Evolutionary conservation across 2,113 vertebrate species (phyloP).

Genomic region (Pluvianellus socialis): DNA sequence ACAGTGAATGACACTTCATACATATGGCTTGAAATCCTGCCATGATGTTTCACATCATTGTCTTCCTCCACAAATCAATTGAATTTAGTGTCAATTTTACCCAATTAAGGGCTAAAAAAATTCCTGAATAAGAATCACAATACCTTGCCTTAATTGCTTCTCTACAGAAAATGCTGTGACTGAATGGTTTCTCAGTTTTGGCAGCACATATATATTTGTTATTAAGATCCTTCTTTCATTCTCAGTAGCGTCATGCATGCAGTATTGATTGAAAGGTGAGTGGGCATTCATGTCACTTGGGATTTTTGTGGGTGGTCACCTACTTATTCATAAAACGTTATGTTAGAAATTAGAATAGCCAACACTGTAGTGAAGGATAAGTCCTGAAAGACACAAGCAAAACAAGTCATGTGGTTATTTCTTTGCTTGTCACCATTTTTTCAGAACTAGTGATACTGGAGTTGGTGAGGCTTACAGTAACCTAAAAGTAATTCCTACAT

Average conservation of each 20-base stretch:
- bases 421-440: neutral
- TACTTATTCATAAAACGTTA: neutral
- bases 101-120: neutral
- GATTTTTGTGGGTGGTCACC: neutral
- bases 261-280: neutral
- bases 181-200: neutral
- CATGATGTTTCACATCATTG: neutral
- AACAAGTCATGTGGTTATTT: neutral
- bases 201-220: neutral
- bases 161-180: neutral
- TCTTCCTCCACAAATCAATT: neutral
- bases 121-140: neutral
- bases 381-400: neutral
- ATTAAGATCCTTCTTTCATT: neutral
- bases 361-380: neutral
- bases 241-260: neutral
- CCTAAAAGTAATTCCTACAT: neutral
- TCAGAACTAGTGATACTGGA: neutral
- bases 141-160: neutral
- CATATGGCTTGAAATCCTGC: neutral
- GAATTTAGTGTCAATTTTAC: neutral
- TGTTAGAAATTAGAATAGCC: neutral
- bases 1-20: neutral
- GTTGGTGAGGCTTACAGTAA: neutral
- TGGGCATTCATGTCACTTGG: neutral